Evolutionary conservation across 2,888 invertebrate species (phyloP), one percentile per base, ranked within the genome.

Genomic region (Athalia circularis): DNA sequence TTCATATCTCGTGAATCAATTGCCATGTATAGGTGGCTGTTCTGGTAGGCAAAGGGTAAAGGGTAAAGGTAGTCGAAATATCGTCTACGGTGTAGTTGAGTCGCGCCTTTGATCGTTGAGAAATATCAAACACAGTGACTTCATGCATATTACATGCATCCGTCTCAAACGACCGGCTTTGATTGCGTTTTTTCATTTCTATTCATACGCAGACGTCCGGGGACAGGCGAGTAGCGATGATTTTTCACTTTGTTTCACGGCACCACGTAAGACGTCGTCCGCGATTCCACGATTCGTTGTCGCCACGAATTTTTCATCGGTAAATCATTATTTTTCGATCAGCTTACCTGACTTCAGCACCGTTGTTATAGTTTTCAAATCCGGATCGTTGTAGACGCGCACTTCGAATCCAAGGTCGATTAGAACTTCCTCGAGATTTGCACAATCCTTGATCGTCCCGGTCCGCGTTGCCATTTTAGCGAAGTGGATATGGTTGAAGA

Each of bases 401-500:
- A 92, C 92, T 77, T 91, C 91, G 84, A 91, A 94, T 64, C 90
- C 93, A 79, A 92, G 92, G 79, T 77, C 83, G 79, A 78, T 85
- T 70, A 92, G 88, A 29, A 87, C 86, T 11, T 83, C 78, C 65
- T 89, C 81, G 29, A 94, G 88, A 47, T 91, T 89, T 48, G 91
- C 88, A 3, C 92, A 91, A 88, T 94, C 94, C 65, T 91, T 88
- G 81, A 92, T 92, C 3, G 93, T 93, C 5, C 94, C 94, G 29
- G 88, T 90, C 0, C 93, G 89, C 5, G 86, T 81, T 15, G 88
- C 83, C 83, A 91, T 87, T 83, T 82, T 83, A 65, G 86, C 86
- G 81, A 94, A 93, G 8, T 89, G 83, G 81, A 91, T 90, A 86
- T 94, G 93, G 85, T 94, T 94, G 79, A 94, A 92, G 77, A 94